Evolutionary conservation across 2,888 invertebrate genomes (phyloP), one percentile per base, ranked within the genome.

Genomic region (Polylopha cassiicola): DNA sequence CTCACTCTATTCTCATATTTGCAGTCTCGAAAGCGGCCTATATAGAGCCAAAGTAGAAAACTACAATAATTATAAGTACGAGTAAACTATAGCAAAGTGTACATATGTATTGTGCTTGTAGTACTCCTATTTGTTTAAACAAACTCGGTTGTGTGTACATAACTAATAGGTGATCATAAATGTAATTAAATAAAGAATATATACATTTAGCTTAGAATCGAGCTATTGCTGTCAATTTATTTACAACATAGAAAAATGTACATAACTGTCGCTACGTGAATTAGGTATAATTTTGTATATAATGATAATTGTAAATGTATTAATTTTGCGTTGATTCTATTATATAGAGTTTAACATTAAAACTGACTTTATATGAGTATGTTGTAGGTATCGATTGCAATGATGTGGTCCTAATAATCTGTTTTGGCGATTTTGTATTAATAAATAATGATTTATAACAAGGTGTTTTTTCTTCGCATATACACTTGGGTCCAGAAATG

Each of bases 91-190:
- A 15, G n/a, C n/a, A 32, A 34, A 34, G 28, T 44, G 32, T 37
- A 33, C 27, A 39, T 44, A 39, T 43, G 50, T 43, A 53, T 53
- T 48, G 51, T 39, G 69, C 64, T 69, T 69, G 55, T 62, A 72
- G 62, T 44, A 43, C 54, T 60, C 53, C 48, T 63, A 64, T 65
- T 69, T 67, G 58, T 59, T 66, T 55, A 47, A 55, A 55, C 55
- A 61, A 70, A 69, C 53, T 73, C 56, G 81, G 79, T 81, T 81
- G 80, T 79, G 80, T 78, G 78, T 80, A 80, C 67, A 79, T 77
- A 77, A 69, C 58, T 41, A 64, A 47, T 61, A 62, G 49, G 55
- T 39, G 53, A 55, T 55, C 58, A 43, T 47, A 51, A 53, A 51
- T 54, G 51, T 49, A 48, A 50, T 38, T 61, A 52, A 65, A 58